Conservation (phyloP, 1,140 invertebrate genomes). For the Rhyacophila brunnea region DNA sequence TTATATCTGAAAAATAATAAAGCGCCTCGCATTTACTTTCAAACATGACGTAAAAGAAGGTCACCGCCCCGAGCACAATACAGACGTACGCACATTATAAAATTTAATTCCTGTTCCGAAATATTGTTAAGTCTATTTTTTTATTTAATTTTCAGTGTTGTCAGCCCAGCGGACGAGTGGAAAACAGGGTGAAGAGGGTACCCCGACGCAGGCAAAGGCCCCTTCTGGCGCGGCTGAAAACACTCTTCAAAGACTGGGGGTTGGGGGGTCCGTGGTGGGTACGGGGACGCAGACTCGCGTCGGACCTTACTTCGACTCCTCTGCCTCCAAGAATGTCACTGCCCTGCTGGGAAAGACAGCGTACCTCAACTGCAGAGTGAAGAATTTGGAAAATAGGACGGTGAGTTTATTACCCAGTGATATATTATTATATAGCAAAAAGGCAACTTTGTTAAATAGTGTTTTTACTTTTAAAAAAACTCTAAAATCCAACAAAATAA, state of each 20-base stretch:
- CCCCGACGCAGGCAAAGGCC: conserved; percentile 2
- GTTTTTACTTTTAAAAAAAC: no score
- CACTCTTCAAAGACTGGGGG: not conserved
- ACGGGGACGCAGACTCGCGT: not conserved
- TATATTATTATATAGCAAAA: no score
- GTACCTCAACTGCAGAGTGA: conserved; percentile 79
- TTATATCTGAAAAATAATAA: no score
- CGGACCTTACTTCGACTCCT: conserved; percentile 63
- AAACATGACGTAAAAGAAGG: no score
- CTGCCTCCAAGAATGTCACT: conserved; percentile 75
- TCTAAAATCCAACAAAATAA: no score
- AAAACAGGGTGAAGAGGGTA: conserved; percentile 18
- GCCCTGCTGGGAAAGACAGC: conserved; percentile 81
- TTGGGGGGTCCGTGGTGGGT: not conserved
- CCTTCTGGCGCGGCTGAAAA: conserved; percentile 5
- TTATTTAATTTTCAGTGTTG: conserved; percentile 17
- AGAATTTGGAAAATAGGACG: conserved; percentile 84
- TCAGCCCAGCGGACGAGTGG: conserved; percentile 20
- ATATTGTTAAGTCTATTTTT: not conserved
- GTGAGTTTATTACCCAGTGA: conserved; percentile 67
- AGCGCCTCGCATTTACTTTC: no score
- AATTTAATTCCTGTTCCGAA: no score
- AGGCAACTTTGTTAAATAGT: no score
- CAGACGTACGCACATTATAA: no score
- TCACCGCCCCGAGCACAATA: no score